Evolutionary conservation across 2,113 vertebrate genomes (phyloP).

Genomic region (Dicaeum eximium): DNA sequence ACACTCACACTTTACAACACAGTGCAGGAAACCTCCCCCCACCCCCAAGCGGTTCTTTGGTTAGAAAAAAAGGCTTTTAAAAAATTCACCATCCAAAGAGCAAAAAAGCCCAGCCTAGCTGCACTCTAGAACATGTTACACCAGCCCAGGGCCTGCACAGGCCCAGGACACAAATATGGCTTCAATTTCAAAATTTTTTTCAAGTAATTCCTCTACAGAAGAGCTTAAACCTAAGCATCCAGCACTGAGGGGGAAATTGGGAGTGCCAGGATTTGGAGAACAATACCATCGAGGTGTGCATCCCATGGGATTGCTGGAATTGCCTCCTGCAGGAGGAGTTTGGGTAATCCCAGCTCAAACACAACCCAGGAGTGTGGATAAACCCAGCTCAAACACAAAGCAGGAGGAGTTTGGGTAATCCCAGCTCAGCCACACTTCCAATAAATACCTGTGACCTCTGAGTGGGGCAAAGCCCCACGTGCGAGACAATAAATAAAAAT

Average conservation of each 20-base stretch:
- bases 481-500: conserved; percentile 71
- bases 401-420: background rate
- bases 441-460: conserved; percentile 24
- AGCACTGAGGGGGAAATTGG: background rate
- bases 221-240: background rate
- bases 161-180: background rate
- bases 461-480: background rate
- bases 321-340: background rate
- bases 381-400: background rate
- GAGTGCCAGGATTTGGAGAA: background rate
- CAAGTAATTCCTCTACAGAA: background rate
- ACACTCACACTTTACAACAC: fast-evolving
- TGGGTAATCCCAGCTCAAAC: background rate
- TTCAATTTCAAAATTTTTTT: background rate
- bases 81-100: background rate
- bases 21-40: background rate
- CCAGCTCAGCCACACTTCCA: background rate
- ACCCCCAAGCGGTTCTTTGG: background rate
- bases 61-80: background rate
- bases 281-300: fast-evolving
- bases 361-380: background rate
- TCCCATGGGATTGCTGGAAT: fast-evolving
- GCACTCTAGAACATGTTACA: background rate
- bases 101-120: background rate
- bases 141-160: background rate